Evolutionary conservation across 35 echinoderm and acorn worm genomes (phyloP), one percentile per base, ranked within the genome.

Genomic region (Lytechinus pictus): DNA sequence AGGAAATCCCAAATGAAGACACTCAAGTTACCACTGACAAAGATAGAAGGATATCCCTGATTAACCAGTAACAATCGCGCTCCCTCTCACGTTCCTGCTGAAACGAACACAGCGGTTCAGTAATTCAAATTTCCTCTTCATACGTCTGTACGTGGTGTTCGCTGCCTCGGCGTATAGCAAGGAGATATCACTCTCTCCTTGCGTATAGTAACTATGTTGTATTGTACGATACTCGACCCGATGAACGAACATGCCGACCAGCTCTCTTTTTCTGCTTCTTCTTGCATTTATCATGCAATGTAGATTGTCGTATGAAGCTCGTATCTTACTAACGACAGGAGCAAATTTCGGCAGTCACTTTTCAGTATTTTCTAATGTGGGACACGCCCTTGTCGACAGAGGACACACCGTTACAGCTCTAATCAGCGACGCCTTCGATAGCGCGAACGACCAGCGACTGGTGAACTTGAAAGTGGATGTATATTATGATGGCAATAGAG

Each of bases 341-440:
- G 9, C 88, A 19, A 90, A 90, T 44, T 90, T 54, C 88, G 92
- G 92, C 27, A 93, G 92, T 27, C 92, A 93, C 28, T 93, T 93
- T 55, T 93, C 92, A 54, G 92, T 93, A 14, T 27, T 93, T 11
- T 33, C 92, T 13, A 93, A 13, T 1, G 92, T 93, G n/a, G 92
- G 52, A 3, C 52, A 12, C 21, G 92, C 53, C 52, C 54, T 93
- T 16, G 92, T 93, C 14, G 54, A 93, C 13, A 13, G 92, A 19
- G 53, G 92, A 14, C 92, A 93, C 28, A 93, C 92, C 4, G 92
- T 93, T 10, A 93, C 92, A 5, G 92, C 92, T 24, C n/a, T 93
- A 5, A 93, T 93, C 10, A 93, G 92, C 92, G 92, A 93, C 28
- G 92, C 92, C 13, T 57, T 16, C 52, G 92, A 93, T 13, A 93